A percentile compares a stretch with the other conserved stretches of the same genome.
Evolutionary conservation across 1,140 invertebrate genomes (phyloP).

Genomic region (Paralvinella palmiformis): DNA sequence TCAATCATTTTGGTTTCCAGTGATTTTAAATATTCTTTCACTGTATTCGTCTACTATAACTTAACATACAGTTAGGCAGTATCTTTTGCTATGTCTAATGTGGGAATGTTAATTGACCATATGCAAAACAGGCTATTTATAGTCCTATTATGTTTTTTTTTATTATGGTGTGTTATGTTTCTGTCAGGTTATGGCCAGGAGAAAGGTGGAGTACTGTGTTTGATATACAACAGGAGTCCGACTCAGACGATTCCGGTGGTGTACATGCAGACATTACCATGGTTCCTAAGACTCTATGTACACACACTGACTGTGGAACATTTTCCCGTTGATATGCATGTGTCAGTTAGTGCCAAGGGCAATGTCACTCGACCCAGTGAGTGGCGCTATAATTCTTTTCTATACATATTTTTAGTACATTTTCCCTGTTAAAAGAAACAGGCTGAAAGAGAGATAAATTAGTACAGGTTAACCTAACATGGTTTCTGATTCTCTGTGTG

Average conservation of each 20-base stretch:
- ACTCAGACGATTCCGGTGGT: slow-evolving; percentile 43
- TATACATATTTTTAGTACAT: too few relatives aligned
- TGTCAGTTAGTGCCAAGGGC: slow-evolving; percentile 25
- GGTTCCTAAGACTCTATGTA: slow-evolving; percentile 88
- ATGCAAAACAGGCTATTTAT: too few relatives aligned
- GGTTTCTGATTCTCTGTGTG: too few relatives aligned
- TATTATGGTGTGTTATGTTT: not conserved
- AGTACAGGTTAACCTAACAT: too few relatives aligned
- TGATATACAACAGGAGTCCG: slow-evolving; percentile 45
- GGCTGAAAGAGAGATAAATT: too few relatives aligned
- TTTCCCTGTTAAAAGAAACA: too few relatives aligned
- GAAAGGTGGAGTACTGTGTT: slow-evolving; percentile 58
- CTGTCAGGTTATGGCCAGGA: slow-evolving; percentile 62
- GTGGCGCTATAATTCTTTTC: slow-evolving; percentile 21
- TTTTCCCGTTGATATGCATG: slow-evolving; percentile 38
- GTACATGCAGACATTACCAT: slow-evolving; percentile 65
- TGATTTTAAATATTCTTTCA: too few relatives aligned
- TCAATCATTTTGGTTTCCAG: too few relatives aligned
- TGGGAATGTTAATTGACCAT: not conserved
- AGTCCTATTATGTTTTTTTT: not conserved
- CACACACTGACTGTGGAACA: slow-evolving; percentile 73
- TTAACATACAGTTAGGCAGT: too few relatives aligned
- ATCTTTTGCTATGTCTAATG: too few relatives aligned
- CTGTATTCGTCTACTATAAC: too few relatives aligned
- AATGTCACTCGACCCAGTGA: slow-evolving; percentile 59